Evolutionary conservation across 1,140 invertebrate genomes (phyloP).

Genomic region (Chymomyza costata): DNA sequence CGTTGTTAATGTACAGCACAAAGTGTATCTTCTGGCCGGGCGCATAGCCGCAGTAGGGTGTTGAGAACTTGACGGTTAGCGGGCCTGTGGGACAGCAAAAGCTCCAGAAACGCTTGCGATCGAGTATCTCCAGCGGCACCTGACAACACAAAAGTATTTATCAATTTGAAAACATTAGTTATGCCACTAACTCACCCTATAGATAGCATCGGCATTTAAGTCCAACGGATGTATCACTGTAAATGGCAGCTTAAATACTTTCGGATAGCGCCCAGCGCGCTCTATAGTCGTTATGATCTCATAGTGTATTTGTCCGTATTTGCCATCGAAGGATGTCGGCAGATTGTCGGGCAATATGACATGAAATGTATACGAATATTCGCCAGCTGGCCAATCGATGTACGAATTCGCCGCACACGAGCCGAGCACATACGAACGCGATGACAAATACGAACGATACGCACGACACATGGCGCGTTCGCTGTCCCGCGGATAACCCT

Average conservation of each 20-base stretch:
- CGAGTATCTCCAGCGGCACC: constrained; percentile 77
- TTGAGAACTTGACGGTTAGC: constrained; percentile 68
- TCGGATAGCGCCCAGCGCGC: constrained; percentile 85
- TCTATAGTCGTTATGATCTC: constrained; percentile 83
- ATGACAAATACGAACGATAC: constrained; percentile 70
- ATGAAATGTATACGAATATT: constrained; percentile 79
- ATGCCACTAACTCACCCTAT: constrained; percentile 43
- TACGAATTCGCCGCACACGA: constrained; percentile 61
- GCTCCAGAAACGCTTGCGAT: constrained; percentile 75
- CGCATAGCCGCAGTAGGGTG: constrained; percentile 71
- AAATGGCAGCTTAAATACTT: constrained; percentile 83
- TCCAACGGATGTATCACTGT: constrained; percentile 85
- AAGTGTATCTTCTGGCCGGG: constrained; percentile 72
- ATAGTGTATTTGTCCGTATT: constrained; percentile 83
- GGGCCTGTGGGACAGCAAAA: constrained; percentile 72
- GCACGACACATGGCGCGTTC: constrained; percentile 72
- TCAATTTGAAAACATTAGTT: background rate
- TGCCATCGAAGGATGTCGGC: constrained; percentile 84
- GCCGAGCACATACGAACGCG: constrained; percentile 69
- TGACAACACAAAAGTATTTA: constrained; percentile 44
- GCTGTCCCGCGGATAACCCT: constrained; percentile 73
- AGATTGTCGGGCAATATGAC: constrained; percentile 78
- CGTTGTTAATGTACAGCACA: constrained; percentile 71
- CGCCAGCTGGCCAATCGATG: constrained; percentile 77
- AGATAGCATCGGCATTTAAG: constrained; percentile 80